Conservation (phyloP, 2,888 invertebrate genomes). For the Cephonodes hylas region DNA sequence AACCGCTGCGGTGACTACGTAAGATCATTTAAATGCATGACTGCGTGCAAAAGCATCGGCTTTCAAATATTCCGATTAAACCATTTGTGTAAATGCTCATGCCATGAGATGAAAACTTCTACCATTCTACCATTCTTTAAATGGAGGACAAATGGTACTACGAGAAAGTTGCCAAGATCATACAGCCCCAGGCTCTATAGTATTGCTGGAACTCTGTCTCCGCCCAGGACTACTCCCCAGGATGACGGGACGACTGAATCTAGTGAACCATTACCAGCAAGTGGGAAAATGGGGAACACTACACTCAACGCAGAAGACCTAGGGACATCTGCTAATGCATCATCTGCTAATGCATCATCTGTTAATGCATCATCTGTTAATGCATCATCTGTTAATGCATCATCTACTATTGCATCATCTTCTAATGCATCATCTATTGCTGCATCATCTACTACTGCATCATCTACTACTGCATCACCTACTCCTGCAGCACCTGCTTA, state of each 20-base stretch:
- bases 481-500: no score
- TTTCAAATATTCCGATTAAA: conserved; percentile 55
- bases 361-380: no score
- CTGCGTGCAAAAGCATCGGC: conserved; percentile 59
- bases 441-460: no score
- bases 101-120: conserved; percentile 55
- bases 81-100: conserved; percentile 53
- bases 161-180: conserved; percentile 41
- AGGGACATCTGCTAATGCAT: no score
- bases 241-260: background rate
- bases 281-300: no score
- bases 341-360: no score
- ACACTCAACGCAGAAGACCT: no score
- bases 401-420: no score
- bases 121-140: conserved; percentile 55
- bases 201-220: conserved; percentile 53
- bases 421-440: no score
- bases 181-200: conserved; percentile 52
- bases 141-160: conserved; percentile 61
- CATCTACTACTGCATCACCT: no score
- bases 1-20: conserved; percentile 45
- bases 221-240: conserved; percentile 19
- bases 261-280: background rate
- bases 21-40: conserved; percentile 61
- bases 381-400: no score